Conservation (phyloP, 1,140 invertebrate genomes). For the Anoplophora glabripennis region DNA sequence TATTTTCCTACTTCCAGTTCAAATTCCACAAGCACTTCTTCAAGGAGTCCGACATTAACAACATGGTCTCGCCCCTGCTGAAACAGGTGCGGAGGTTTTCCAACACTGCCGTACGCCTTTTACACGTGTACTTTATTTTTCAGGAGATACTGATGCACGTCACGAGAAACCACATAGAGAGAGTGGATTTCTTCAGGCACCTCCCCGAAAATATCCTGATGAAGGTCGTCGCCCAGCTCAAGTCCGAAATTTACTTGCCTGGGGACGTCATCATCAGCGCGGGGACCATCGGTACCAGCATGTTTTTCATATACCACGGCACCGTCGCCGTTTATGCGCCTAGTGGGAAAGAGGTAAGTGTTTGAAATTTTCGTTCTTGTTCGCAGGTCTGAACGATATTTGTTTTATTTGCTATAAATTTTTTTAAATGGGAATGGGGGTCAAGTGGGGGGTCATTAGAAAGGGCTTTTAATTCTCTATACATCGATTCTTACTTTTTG, state of each 20-base stretch:
- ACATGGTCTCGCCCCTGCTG: constrained; percentile 22
- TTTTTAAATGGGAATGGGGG: too few relatives aligned
- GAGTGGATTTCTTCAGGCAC: constrained; percentile 32
- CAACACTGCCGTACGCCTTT: neutral
- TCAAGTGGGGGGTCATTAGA: too few relatives aligned
- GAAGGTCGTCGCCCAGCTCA: constrained; percentile 28
- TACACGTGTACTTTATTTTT: neutral
- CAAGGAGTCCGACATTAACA: constrained; percentile 26
- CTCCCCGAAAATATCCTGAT: constrained; percentile 31
- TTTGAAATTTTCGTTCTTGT: too few relatives aligned
- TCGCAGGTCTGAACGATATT: too few relatives aligned
- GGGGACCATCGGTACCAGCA: constrained; percentile 54
- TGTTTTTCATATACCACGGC: constrained; percentile 58
- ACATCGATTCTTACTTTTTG: too few relatives aligned
- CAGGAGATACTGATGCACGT: constrained; percentile 37
- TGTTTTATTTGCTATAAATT: too few relatives aligned
- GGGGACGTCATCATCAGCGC: constrained; percentile 52
- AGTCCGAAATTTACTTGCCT: constrained; percentile 34
- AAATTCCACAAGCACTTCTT: constrained; percentile 37
- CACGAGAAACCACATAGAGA: constrained; percentile 30
- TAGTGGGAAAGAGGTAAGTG: constrained; percentile 54
- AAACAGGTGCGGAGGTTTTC: constrained; percentile 13
- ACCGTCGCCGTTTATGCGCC: constrained; percentile 56
- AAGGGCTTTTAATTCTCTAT: too few relatives aligned
- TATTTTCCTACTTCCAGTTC: constrained; percentile 35